Conservation (phyloP, 37 sponge, comb jelly and placozoan species). For the Cliona cf. orientalis region DNA sequence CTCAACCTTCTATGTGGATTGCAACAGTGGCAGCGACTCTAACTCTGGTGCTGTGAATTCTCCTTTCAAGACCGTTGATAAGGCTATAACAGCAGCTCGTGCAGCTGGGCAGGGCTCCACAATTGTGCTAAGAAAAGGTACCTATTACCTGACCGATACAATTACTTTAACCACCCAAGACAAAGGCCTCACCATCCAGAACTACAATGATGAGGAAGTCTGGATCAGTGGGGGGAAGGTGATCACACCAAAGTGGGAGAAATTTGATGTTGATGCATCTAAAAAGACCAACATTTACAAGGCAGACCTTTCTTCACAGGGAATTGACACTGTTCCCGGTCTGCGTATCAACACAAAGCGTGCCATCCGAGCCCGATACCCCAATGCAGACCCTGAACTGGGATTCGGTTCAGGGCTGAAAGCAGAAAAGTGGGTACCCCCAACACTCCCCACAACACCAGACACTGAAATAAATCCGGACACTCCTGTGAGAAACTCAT, state of each 20-base stretch:
- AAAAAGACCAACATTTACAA: slow-evolving; percentile 31
- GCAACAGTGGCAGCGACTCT: slow-evolving; percentile 57
- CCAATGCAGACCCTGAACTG: slow-evolving; percentile 78
- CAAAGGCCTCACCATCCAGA: slow-evolving; percentile 44
- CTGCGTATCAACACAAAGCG: slow-evolving; percentile 52
- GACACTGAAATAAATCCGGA: slow-evolving; percentile 19
- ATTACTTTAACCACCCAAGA: slow-evolving; percentile 43
- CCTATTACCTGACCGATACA: slow-evolving; percentile 56
- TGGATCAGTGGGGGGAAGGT: slow-evolving; percentile 67
- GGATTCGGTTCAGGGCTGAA: slow-evolving; percentile 58
- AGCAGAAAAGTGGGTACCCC: slow-evolving; percentile 30
- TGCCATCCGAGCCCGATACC: slow-evolving; percentile 75
- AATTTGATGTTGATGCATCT: background rate
- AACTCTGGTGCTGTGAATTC: slow-evolving; percentile 44
- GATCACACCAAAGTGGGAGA: slow-evolving; percentile 51
- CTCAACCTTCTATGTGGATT: slow-evolving; percentile 49
- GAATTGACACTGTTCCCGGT: slow-evolving; percentile 36
- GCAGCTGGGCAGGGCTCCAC: slow-evolving; percentile 23
- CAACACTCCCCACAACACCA: slow-evolving; percentile 11
- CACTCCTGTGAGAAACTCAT: slow-evolving; percentile 19
- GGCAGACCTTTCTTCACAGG: slow-evolving; percentile 67
- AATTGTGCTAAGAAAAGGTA: slow-evolving; percentile 61
- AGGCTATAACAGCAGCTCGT: slow-evolving; percentile 32
- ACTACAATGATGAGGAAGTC: slow-evolving; percentile 58
- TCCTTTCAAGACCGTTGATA: slow-evolving; percentile 46